Evolutionary conservation across 2,888 invertebrate genomes (phyloP), one percentile per base, ranked within the genome.

Genomic region (Acleris holmiana): DNA sequence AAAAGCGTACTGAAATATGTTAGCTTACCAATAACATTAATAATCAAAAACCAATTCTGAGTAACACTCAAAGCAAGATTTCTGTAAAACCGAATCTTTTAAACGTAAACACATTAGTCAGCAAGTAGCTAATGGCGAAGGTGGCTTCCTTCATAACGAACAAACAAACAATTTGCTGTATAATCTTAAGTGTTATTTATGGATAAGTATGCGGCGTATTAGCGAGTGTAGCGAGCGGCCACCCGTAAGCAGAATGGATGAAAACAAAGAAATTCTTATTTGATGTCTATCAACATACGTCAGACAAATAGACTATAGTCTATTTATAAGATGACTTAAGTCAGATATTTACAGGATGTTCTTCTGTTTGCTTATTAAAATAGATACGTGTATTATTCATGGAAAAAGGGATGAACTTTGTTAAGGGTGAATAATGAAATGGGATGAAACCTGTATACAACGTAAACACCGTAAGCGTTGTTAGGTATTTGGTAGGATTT

Each of bases 81-180:
- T 66, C 60, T 58, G 67, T 68, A 61, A 66, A 67, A 58, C 63
- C 53, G 67, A 29, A 44, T 55, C 67, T 73, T 69, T 76, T 75
- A 82, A 86, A 88, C 80, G 82, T 72, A 80, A 85, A 84, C 81
- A 83, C 86, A 86, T 88, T 86, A 86, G 80, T 75, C 60, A 54
- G 67, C 18, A 69, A 68, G 61, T 71, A 59, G 75, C 81, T 86
- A 85, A 85, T 83, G 82, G 80, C 62, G 69, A 87, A 86, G 83
- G 86, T 88, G 89, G 83, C 69, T 74, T 76, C 69, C 72, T 71
- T 89, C 88, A 74, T 75, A 76, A 77, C 66, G 79, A 72, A 79
- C 79, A 86, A 88, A 88, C 75, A 89, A 86, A 86, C 84, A 83
- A 73, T 71, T 67, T 72, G 69, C 66, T 65, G 70, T 73, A 75